Evolutionary conservation across 2,113 vertebrate genomes (phyloP), one percentile per base, ranked within the genome.

Genomic region (Lota lota): DNA sequence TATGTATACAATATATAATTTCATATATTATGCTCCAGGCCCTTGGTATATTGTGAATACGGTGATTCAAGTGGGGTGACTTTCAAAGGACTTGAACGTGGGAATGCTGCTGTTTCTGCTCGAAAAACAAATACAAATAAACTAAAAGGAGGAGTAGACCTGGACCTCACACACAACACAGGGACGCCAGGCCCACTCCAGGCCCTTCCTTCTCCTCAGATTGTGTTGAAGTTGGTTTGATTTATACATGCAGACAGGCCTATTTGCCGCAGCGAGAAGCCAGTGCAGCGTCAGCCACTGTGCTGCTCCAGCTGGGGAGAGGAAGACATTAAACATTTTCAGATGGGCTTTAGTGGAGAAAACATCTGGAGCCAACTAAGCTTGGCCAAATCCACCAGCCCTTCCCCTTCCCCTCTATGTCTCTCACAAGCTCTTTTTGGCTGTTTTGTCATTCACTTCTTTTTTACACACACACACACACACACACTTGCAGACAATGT

Each of bases 241-340:
- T 70, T 85, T 77, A 85, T 83, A 70, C 69, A 85, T 70, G 72
- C 69, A 77, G 70, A 51, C 77, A 68, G 76, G 74, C 75, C 16
- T 22, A 76, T 76, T 75, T 77, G 80, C 83, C 76, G 79, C 80
- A 77, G 81, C 66, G 73, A 79, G 79, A 73, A 74, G 77, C 72
- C 74, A 67, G 75, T 68, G 77, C 63, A 75, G 81, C 74, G 72
- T 73, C 61, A 87, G 79, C 81, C 81, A 77, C 68, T 64, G 61
- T 81, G 63, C 78, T 73, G 71, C 73, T 84, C 78, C 78, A 74
- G 20, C 74, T 74, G 80, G 82, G 12, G 83, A 86, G 78, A 72
- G 85, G 81, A 75, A 75, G 68, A 72, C 79, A 81, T 81, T 83
- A 87, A 86, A 84, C 79, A 74, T 79, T 84, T 83, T 84, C 86